These are phyloP conservation scores for Tetramorium parvispinum DNA, from an alignment of 1,140 invertebrate genomes.

Conservation along the genomic window DNA sequence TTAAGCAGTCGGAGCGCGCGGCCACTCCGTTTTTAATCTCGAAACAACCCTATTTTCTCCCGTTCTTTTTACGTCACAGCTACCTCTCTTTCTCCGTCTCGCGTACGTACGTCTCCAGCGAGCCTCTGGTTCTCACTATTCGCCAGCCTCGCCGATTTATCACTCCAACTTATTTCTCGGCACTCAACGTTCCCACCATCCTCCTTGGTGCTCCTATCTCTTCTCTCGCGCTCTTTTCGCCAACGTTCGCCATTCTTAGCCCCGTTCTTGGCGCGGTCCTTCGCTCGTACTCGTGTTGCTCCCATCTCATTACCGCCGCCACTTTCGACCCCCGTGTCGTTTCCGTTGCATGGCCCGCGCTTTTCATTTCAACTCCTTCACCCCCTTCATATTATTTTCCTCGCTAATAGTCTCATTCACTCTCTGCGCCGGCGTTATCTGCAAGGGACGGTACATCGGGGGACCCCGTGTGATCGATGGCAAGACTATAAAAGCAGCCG, in stretches of 20 bases:
- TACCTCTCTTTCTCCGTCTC: background rate
- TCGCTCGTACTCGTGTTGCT: background rate
- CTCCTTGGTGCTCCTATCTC: slow-evolving; percentile 4
- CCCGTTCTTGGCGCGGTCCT: slow-evolving; percentile 2
- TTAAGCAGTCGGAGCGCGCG: slow-evolving; percentile 69
- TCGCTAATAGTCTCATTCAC: slow-evolving; percentile 63
- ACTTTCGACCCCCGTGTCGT: slow-evolving; percentile 45
- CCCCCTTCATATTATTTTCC: slow-evolving; percentile 60
- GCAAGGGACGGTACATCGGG: slow-evolving; percentile 14
- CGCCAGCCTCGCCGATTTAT: slow-evolving; percentile 71
- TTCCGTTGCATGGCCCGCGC: slow-evolving; percentile 31
- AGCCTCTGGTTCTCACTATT: slow-evolving; percentile 52
- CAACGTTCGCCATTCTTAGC: slow-evolving; percentile 34
- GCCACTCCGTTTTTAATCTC: slow-evolving; percentile 62
- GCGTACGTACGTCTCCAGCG: slow-evolving; percentile 26
- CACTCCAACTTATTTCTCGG: slow-evolving; percentile 71
- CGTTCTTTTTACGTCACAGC: background rate
- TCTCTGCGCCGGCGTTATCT: slow-evolving; percentile 64
- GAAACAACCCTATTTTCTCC: slow-evolving; percentile 61
- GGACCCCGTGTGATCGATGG: slow-evolving; percentile 20
- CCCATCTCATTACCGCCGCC: slow-evolving; percentile 48
- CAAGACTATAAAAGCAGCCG: no score
- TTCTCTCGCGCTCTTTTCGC: slow-evolving; percentile 24
- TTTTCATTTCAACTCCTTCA: slow-evolving; percentile 41
- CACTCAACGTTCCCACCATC: slow-evolving; percentile 43